Base-by-base conservation (phyloP, 2,797 vertebrate genomes). In the Poecilia wingei region DNA sequence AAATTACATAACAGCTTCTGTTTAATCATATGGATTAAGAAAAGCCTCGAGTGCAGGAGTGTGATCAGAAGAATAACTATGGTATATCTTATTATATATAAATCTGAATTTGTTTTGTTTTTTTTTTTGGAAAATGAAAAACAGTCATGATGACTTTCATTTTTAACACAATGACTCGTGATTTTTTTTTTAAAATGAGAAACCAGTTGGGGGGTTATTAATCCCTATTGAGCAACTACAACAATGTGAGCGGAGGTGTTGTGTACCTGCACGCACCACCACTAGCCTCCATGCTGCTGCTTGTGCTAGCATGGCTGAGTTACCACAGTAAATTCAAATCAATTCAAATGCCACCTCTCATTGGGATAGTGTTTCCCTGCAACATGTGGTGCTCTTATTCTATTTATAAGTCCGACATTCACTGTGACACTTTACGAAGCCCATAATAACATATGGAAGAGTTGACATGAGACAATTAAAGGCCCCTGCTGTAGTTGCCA, bases 21-120 rank as follows among this genome's bases (percentile, higher is more conserved):
- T 87, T 88, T 89, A 91, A 91, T 92, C 87, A 77, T 51, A 36
- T 78, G 89, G 91, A 90, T 93, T 90, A 93, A 75, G 86, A 83
- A 82, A 80, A 89, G 79, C 79, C 84, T 76, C 0, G 69, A 81
- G 83, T 66, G 53, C 53, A 20, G 68, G 70, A 14, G 7, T 28
- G 14, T 25, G 46, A 49, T 57, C n/a, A 55, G 64, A 64, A 31
- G 53, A 79, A 49, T 28, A 74, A 68, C 70, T 51, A n/a, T 47
- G 45, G 81, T 53, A 72, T 53, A 18, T 8, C 7, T 74, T 68
- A 36, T 59, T 36, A 1, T 14, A 6, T 14, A 0, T n/a, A 25
- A 12, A 28, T 46, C 33, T 61, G n/a, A 57, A n/a, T 41, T 14
- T 10, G 49, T n/a, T n/a, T n/a, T n/a, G 9, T 39, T 74, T 28